Base-by-base conservation (phyloP, 1,140 invertebrate genomes). In the Zophobas atratus region DNA sequence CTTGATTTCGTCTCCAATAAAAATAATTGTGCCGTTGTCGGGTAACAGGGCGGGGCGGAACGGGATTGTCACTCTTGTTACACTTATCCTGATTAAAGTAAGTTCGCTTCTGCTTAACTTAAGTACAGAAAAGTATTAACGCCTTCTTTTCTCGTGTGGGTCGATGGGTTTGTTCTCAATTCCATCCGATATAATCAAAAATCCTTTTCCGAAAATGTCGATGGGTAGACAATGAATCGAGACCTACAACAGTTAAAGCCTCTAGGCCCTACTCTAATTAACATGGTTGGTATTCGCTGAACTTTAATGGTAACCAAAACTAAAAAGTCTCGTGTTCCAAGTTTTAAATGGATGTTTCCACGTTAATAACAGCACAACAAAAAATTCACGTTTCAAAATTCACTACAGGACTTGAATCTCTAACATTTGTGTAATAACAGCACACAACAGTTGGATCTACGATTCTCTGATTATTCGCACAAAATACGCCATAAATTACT, bases 51-150 rank as follows among this genome's bases (percentile, higher is more conserved):
- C 43, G 60, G 60, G 60, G 60, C 39, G 32, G 38, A 67, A 67
- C 39, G 60, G 60, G 43, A 43, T 43, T 67, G 60, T 43, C 60
- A 36, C 60, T 67, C 60, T 6, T 63, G n/a, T 63, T 32, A 67
- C 39, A 67, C 60, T 67, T 67, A 67, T 32, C 60, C 60, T 43
- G 60, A 67, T 67, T 46, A 39, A 67, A 67, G n/a, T 67, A 4
- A 6, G 49, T 51, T 51, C 8, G 43, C 8, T 46, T 46, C 43
- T 46, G 43, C 43, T 3, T 46, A 46, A 46, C 8, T 3, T 46
- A 46, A 46, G 3, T 4, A 8, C 43, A 8, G 3, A 46, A 46
- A 46, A 46, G 8, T 46, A 46, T 46, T 4, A 46, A 46, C 43
- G 20, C 20, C 20, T 20, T 20, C 20, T 20, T 20, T 20, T 20